phyloP scores from a whole-genome alignment of 37 sponge, comb jelly and placozoan genomes.

The Agelas oroides region DNA sequence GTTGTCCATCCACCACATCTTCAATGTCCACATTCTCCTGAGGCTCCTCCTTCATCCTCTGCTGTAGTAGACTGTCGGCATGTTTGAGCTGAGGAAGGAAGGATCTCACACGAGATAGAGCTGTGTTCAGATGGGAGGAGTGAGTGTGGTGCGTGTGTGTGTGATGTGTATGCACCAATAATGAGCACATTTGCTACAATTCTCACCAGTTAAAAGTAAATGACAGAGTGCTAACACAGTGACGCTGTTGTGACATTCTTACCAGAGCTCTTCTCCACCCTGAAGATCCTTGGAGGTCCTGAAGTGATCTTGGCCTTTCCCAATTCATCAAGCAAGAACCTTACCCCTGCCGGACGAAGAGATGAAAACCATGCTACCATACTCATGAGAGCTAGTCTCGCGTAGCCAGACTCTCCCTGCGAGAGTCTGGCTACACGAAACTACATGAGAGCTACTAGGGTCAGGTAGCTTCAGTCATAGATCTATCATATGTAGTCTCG shows the following conservation, averaged over 20 bases:
- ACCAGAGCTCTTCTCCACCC: slow-evolving; percentile 46
- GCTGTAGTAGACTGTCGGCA: slow-evolving; percentile 51
- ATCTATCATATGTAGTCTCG: too few relatives aligned
- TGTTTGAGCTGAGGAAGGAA: slow-evolving; percentile 57
- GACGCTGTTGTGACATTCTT: background rate
- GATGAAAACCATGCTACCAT: too few relatives aligned
- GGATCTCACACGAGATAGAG: slow-evolving; percentile 39
- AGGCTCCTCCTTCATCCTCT: background rate
- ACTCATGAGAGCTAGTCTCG: too few relatives aligned
- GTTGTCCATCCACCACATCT: slow-evolving; percentile 33
- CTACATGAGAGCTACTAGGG: too few relatives aligned
- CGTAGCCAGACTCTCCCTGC: too few relatives aligned
- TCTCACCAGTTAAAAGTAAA: background rate
- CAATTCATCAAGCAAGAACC: too few relatives aligned
- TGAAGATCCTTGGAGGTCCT: slow-evolving; percentile 24
- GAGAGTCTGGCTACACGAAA: too few relatives aligned
- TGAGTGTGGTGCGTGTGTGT: too few relatives aligned
- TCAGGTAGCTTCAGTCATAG: too few relatives aligned
- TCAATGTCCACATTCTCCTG: slow-evolving; percentile 41
- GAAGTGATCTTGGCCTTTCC: background rate
- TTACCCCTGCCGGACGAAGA: too few relatives aligned
- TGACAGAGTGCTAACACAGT: background rate
- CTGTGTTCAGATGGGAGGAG: slow-evolving; percentile 2
- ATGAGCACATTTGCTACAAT: too few relatives aligned
- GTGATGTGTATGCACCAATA: too few relatives aligned